These are phyloP conservation scores for Ibidorhyncha struthersii DNA, from an alignment of 2,113 vertebrate genomes.

Conservation along the genomic window DNA sequence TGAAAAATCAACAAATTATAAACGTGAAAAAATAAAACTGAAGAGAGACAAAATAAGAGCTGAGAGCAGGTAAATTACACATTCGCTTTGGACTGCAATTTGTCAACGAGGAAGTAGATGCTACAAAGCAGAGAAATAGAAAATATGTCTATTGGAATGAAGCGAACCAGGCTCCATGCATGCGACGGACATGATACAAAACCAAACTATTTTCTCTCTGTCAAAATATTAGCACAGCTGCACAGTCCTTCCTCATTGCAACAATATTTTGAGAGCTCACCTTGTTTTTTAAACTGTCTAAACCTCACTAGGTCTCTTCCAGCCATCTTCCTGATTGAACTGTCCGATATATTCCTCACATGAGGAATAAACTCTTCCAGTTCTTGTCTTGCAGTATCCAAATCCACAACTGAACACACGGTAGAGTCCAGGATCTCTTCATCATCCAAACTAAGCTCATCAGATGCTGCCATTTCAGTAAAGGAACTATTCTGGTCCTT, in stretches of 20 bases:
- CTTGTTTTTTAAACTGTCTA: conserved; percentile 72
- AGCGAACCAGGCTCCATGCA: background rate
- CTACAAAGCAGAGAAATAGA: background rate
- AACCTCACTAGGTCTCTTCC: conserved; percentile 72
- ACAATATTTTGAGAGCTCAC: conserved; percentile 31
- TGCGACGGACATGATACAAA: background rate
- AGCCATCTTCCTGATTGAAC: conserved; percentile 63
- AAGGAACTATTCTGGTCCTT: background rate
- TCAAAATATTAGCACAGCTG: background rate
- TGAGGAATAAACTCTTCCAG: conserved; percentile 78
- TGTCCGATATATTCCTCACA: conserved; percentile 23
- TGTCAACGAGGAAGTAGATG: background rate
- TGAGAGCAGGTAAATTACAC: background rate
- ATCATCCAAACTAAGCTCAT: background rate
- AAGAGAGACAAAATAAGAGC: background rate
- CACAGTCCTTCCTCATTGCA: background rate
- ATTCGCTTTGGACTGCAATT: background rate
- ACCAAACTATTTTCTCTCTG: background rate
- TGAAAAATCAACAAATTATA: background rate
- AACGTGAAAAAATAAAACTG: background rate
- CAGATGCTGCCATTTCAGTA: background rate
- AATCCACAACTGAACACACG: fast-evolving
- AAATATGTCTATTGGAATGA: background rate
- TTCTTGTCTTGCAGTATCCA: conserved; percentile 37
- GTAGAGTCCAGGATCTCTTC: background rate